Conservation (phyloP, 1,140 invertebrate species). For the Nephila pilipes region DNA sequence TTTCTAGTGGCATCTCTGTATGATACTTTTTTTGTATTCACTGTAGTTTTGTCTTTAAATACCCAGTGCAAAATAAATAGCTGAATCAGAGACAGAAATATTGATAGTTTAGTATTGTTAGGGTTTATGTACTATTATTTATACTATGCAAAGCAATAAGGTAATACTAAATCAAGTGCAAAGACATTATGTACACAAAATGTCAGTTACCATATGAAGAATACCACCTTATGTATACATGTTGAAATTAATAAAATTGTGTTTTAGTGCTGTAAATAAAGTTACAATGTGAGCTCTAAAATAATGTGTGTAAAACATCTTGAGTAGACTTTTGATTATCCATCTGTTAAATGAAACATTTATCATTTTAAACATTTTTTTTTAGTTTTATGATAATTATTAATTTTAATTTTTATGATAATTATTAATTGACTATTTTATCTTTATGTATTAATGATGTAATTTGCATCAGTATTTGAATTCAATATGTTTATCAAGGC, state of each 20-base stretch:
- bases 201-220: conserved; percentile 15
- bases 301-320: conserved; percentile 38
- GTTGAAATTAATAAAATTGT: conserved; percentile 32
- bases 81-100: conserved; percentile 33
- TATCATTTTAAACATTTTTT: not conserved
- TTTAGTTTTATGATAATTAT: too few relatives aligned
- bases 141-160: conserved; percentile 64
- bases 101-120: conserved; percentile 62
- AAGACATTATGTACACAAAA: conserved; percentile 27
- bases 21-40: conserved; percentile 28
- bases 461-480: too few relatives aligned
- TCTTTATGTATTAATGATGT: too few relatives aligned
- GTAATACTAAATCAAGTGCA: conserved; percentile 20
- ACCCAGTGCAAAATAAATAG: conserved; percentile 64
- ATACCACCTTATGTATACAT: conserved; percentile 26
- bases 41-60: conserved; percentile 34
- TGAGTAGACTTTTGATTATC: conserved; percentile 60
- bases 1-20: conserved; percentile 33
- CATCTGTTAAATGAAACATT: not conserved
- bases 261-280: conserved; percentile 58
- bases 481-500: too few relatives aligned
- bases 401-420: too few relatives aligned
- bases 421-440: too few relatives aligned
- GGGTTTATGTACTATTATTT: conserved; percentile 49
- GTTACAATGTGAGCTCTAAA: not conserved